Conservation (phyloP, 2,113 vertebrate species). For the Pygoscelis antarcticus region DNA sequence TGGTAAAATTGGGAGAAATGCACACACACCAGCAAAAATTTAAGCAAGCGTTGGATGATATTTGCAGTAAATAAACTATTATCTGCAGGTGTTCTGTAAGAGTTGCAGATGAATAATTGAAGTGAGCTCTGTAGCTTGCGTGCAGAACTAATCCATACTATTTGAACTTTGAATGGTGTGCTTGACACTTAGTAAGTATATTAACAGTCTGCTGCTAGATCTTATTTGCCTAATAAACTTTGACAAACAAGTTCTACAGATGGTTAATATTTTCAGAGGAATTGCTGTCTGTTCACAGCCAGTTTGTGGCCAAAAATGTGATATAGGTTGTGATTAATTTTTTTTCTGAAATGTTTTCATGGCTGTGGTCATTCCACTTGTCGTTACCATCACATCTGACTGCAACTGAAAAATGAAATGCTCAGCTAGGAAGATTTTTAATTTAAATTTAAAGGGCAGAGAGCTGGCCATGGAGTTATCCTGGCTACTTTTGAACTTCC, state of each 20-base stretch:
- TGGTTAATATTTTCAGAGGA: background rate
- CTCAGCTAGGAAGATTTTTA: background rate
- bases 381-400: background rate
- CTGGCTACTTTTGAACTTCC: background rate
- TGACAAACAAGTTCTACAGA: background rate
- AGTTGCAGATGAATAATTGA: background rate
- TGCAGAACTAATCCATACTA: background rate
- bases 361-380: background rate
- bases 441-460: background rate
- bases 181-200: background rate
- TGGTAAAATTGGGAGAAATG: background rate
- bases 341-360: background rate
- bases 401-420: background rate
- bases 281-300: background rate
- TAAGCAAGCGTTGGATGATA: background rate
- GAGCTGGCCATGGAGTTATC: background rate
- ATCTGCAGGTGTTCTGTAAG: background rate
- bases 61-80: background rate
- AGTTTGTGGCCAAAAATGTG: background rate
- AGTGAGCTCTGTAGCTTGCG: background rate
- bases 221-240: background rate
- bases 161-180: rapidly evolving
- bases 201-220: background rate
- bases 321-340: background rate
- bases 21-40: background rate